These are phyloP conservation scores for Leucophora obtusa DNA, from an alignment of 2,888 invertebrate species.

Conservation along the genomic window DNA sequence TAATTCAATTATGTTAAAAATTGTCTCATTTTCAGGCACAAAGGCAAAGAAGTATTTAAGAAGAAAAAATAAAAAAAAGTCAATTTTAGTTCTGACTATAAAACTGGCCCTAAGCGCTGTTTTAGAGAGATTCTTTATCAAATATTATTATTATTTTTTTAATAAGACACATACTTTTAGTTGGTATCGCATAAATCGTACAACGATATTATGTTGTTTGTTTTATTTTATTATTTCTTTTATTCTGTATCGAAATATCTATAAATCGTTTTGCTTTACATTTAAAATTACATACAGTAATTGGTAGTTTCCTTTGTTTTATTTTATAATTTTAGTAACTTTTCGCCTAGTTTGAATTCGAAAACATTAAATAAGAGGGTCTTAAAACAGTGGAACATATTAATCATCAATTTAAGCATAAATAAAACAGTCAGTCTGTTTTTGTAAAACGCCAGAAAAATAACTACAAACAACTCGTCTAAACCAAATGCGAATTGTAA, in stretches of 20 bases:
- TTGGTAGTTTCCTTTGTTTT: constrained; percentile 25
- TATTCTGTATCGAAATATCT: constrained; percentile 62
- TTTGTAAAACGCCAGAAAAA: background rate
- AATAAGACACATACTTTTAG: background rate
- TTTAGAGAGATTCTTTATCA: too few relatives aligned
- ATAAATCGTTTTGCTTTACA: constrained; percentile 41
- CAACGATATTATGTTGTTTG: background rate
- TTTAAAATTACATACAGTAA: constrained; percentile 37
- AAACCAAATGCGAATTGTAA: constrained; percentile 10
- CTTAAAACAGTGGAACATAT: constrained; percentile 38
- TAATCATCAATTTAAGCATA: constrained; percentile 18
- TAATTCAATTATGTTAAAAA: too few relatives aligned
- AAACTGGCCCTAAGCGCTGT: too few relatives aligned
- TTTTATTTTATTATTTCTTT: constrained; percentile 33
- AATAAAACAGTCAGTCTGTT: background rate
- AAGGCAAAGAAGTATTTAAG: too few relatives aligned
- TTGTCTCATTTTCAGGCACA: too few relatives aligned
- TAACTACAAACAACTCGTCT: background rate
- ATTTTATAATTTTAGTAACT: constrained; percentile 31
- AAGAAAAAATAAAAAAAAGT: too few relatives aligned
- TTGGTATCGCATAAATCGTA: constrained; percentile 1
- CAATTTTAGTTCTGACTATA: too few relatives aligned
- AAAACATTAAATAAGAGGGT: constrained; percentile 48
- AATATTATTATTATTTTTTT: too few relatives aligned
- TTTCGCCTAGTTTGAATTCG: constrained; percentile 61